Evolutionary conservation across 2,113 vertebrate species (phyloP).

Genomic region (Vulpes vulpes): DNA sequence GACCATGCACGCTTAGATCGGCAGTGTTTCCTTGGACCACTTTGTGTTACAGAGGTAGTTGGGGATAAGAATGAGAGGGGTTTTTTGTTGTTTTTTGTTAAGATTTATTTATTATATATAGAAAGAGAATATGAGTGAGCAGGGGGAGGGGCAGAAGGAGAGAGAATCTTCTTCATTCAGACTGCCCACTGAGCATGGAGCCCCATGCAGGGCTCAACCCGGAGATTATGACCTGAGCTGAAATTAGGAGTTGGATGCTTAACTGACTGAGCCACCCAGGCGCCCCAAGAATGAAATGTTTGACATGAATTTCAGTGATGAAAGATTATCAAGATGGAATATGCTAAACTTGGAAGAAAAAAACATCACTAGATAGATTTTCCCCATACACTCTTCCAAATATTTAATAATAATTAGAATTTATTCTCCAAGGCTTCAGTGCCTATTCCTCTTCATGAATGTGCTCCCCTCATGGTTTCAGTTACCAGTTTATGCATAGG

Average conservation of each 20-base stretch:
- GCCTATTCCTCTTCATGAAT: conserved; percentile 11
- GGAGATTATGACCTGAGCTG: not conserved
- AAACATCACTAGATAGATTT: not conserved
- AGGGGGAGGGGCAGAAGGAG: not conserved
- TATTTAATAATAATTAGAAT: conserved; percentile 50
- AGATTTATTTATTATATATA: not conserved
- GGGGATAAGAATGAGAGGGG: not conserved
- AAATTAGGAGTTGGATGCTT: not conserved
- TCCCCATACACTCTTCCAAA: conserved; percentile 13
- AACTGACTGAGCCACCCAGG: not conserved
- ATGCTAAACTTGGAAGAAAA: not conserved
- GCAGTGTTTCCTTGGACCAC: not conserved
- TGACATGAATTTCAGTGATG: not conserved
- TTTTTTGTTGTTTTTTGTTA: not conserved
- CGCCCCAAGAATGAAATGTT: not conserved
- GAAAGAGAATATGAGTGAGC: not conserved
- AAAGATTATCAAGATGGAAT: conserved; percentile 30
- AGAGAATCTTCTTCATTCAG: not conserved
- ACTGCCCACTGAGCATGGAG: not conserved
- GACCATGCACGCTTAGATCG: not conserved
- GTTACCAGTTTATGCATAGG: not conserved
- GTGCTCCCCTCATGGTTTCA: not conserved
- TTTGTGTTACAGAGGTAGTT: not conserved
- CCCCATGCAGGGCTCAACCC: not conserved
- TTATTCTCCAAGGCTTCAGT: not conserved